Evolutionary conservation across 2,797 vertebrate species (phyloP).

Genomic region (Crenichthys baileyi): DNA sequence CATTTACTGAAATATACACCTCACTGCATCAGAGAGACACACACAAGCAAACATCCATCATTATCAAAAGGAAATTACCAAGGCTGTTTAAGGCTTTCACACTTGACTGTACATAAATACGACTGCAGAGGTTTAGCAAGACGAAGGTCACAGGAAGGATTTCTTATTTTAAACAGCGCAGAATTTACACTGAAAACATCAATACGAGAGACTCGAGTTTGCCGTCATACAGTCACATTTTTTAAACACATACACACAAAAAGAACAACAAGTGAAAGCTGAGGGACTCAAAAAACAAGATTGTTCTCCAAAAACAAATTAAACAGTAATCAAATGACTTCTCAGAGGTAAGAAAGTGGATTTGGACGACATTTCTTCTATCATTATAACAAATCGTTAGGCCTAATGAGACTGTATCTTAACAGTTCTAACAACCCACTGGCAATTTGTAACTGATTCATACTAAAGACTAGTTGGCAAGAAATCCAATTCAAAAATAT

Average conservation of each 20-base stretch:
- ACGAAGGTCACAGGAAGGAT: constrained; percentile 51
- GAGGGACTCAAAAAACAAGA: not conserved
- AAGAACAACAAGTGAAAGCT: constrained; percentile 16
- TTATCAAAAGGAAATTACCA: constrained; percentile 48
- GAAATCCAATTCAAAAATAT: not conserved
- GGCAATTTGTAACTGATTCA: constrained; percentile 18
- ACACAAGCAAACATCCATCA: constrained; percentile 44
- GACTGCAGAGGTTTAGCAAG: constrained; percentile 43
- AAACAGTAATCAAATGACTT: constrained; percentile 52
- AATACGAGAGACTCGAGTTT: constrained; percentile 19
- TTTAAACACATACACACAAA: constrained; percentile 19
- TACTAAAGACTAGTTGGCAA: not conserved
- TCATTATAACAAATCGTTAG: constrained; percentile 16
- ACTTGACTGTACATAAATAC: constrained; percentile 47
- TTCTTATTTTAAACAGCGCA: constrained; percentile 18
- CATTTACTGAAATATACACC: constrained; percentile 46
- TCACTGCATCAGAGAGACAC: constrained; percentile 49
- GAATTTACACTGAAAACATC: constrained; percentile 36
- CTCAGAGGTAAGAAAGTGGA: constrained; percentile 68
- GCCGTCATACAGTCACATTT: constrained; percentile 13
- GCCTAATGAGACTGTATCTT: constrained; percentile 10
- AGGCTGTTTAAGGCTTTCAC: constrained; percentile 62
- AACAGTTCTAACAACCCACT: constrained; percentile 9
- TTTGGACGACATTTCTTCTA: constrained; percentile 19
- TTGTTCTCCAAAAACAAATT: constrained; percentile 7